phyloP scores from a whole-genome alignment of 2,113 vertebrate genomes.

The Passer montanus region DNA sequence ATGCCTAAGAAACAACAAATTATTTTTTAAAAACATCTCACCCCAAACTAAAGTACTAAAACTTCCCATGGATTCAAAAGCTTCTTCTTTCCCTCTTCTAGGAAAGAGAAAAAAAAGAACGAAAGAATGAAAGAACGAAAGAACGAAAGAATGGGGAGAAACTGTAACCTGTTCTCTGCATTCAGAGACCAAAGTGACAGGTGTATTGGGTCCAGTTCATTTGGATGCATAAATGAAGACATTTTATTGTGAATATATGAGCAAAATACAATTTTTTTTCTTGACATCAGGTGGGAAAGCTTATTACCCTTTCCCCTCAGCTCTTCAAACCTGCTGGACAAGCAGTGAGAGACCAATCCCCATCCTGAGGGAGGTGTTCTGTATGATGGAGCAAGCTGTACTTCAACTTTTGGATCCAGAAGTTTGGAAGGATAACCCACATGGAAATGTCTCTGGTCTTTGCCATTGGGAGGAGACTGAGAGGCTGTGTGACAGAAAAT shows the following conservation, averaged over 20 bases:
- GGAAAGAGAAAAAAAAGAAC: not conserved
- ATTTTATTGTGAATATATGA: not conserved
- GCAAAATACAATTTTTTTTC: not conserved
- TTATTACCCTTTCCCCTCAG: not conserved
- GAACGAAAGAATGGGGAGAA: not conserved
- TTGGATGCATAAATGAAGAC: not conserved
- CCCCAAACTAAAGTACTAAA: not conserved
- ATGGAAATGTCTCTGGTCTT: not conserved
- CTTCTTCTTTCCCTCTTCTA: accelerated
- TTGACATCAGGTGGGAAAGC: not conserved
- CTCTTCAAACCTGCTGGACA: not conserved
- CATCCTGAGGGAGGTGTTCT: not conserved
- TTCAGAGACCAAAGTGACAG: not conserved
- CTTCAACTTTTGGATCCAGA: not conserved
- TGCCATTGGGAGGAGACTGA: not conserved
- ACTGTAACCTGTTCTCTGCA: not conserved
- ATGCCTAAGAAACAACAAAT: not conserved
- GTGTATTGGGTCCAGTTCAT: not conserved
- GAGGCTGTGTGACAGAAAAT: not conserved
- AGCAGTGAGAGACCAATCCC: not conserved
- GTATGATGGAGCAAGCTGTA: not conserved
- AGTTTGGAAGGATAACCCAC: not conserved
- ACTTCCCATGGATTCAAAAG: not conserved
- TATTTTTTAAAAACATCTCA: not conserved
- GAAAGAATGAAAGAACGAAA: not conserved